Base-by-base conservation (phyloP, 2,797 vertebrate species). In the Phrynocephalus forsythii region DNA sequence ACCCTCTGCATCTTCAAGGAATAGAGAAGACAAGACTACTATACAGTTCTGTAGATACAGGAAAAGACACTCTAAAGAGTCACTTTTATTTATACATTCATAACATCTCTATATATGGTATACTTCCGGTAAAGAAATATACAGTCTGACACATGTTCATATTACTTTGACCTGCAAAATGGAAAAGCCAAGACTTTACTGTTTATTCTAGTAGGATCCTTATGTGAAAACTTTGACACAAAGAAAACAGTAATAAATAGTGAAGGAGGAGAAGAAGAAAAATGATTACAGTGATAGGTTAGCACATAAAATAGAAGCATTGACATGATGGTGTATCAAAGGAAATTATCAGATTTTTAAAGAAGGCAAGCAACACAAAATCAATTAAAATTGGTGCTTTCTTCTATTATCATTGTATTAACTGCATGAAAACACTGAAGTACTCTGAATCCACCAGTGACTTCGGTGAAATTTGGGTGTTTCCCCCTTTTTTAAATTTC, bases 51-150 rank as follows among this genome's bases (percentile, higher is more conserved):
- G 30, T 71, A 56, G 30, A 87, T 30, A 33, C 9, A 28, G 18
- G n/a, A 68, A 44, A 48, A 22, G 4, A 8, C 44, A 5, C 9
- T 44, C 15, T 16, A 67, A 44, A 11, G 4, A 81, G 86, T 81
- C 0, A 0, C 33, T 56, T 68, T 76, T 79, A 71, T 6, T 72
- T 89, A 79, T 28, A 26, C 30, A 52, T 24, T 28, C 10, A 56
- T 60, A 60, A 44, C 78, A 20, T 79, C 79, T 83, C 87, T 66
- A 26, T 56, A 30, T 52, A n/a, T 13, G 6, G 3, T 33, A 48
- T 33, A 24, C 28, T 88, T 83, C 71, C 33, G 18, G 38, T 26
- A 90, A 91, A 86, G 82, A 71, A 56, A 69, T 22, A 26, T 73
- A 78, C 24, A 7, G 33, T 10, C 11, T 78, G 22, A 20, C 15